phyloP scores from a whole-genome alignment of 2,113 vertebrate genomes.

The Sphyrna mokarran region DNA sequence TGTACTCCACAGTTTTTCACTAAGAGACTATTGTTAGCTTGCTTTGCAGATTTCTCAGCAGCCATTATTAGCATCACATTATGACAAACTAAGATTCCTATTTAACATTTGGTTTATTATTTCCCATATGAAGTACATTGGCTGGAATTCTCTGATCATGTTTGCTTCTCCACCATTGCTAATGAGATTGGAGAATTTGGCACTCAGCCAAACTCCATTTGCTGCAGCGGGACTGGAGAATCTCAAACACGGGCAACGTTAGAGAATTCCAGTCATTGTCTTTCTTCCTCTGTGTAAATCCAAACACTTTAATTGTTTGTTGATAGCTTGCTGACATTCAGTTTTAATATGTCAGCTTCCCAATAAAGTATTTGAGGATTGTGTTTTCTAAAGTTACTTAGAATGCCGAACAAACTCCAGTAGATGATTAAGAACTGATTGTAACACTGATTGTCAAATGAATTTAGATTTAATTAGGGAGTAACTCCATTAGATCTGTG shows the following conservation, averaged over 20 bases:
- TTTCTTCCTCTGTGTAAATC: background rate
- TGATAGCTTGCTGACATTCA: background rate
- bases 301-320: background rate
- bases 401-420: background rate
- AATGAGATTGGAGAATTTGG: no score
- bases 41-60: background rate
- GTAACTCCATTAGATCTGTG: background rate
- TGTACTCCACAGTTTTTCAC: background rate
- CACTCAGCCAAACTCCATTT: no score
- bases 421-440: background rate
- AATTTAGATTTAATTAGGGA: slow-evolving; percentile 20
- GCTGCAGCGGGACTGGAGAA: no score
- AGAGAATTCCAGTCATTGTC: no score
- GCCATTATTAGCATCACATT: background rate
- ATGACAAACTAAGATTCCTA: background rate
- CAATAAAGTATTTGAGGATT: background rate
- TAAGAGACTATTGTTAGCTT: background rate
- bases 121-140: background rate
- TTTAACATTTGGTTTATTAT: background rate
- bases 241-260: no score
- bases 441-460: slow-evolving; percentile 11
- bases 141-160: no score
- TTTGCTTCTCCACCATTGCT: no score
- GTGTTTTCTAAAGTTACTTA: background rate
- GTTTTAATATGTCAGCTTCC: background rate